phyloP scores from a whole-genome alignment of 1,140 invertebrate genomes.

The Rhopalosiphum padi region DNA sequence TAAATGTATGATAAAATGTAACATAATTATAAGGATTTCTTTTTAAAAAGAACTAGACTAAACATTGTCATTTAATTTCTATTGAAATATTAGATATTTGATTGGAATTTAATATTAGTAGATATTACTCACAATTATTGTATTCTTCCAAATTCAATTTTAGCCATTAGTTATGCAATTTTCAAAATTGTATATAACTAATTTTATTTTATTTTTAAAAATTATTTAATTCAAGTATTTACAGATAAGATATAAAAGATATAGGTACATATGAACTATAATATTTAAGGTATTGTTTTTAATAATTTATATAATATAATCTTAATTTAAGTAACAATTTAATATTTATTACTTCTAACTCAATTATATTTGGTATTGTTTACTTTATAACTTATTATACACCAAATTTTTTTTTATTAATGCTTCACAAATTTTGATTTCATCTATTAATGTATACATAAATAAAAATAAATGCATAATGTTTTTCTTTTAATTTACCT shows the following conservation, averaged over 20 bases:
- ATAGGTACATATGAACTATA: no score
- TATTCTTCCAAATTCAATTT: background rate
- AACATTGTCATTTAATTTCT: background rate
- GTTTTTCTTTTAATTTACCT: background rate
- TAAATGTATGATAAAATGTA: background rate
- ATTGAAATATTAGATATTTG: background rate
- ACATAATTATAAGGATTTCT: background rate
- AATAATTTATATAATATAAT: no score
- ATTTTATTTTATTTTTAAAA: conserved; percentile 2
- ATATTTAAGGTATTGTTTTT: no score
- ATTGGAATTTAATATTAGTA: background rate
- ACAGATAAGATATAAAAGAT: no score
- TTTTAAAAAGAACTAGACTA: background rate
- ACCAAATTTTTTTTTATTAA: background rate
- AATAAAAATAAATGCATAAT: background rate
- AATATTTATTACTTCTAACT: no score
- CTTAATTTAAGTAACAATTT: no score
- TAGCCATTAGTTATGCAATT: background rate
- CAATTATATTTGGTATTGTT: background rate
- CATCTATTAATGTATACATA: background rate
- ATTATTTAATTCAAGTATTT: background rate
- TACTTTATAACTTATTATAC: background rate
- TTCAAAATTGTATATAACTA: background rate
- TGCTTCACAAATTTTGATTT: background rate
- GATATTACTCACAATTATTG: background rate